Evolutionary conservation across 2,113 vertebrate species (phyloP), one percentile per base, ranked within the genome.

Genomic region (Ibidorhyncha struthersii): DNA sequence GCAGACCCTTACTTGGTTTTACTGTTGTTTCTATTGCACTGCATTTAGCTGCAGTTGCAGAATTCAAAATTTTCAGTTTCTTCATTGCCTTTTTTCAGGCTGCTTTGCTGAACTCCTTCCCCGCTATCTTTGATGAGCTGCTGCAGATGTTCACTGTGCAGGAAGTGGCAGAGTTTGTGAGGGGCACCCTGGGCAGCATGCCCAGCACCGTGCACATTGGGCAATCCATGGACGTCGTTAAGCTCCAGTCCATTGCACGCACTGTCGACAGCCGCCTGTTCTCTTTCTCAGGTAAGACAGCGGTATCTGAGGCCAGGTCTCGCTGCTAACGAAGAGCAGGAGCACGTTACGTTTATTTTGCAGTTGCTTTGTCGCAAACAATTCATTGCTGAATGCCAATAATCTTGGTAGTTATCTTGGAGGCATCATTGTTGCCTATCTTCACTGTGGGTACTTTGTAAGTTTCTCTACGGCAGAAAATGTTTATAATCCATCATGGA

Each of bases 81-180:
- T 74, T 61, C 14, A 0, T 74, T 78, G 92, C 1, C 77, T 78
- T 81, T 13, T 96, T 47, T 1, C 98, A 99, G 99, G 99, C 99
- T 8, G 99, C 99, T 8, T 98, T 99, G 56, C 97, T 99, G 38
- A 99, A 99, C 98, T 99, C 99, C 4, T 99, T 99, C 96, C 99
- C 99, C 0, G 99, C 99, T 34, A 99, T 99, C 97, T 99, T 99
- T 38, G 99, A 99, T 2, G 99, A 99, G 97, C 98, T 99, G 90
- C 96, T 99, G 95, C 99, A 99, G 96, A 99, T 99, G 99, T 99
- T 99, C 94, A 99, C 99, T 1, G 99, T 99, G 82, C 99, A 99
- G 93, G 99, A 99, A 81, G 99, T 99, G 47, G 99, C 99, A 0
- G 99, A 99, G 98, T 99, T 99, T 32, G 99, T 99, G 82, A 97